Evolutionary conservation across 2,888 invertebrate species (phyloP).

Genomic region (Cataglyphis livida): DNA sequence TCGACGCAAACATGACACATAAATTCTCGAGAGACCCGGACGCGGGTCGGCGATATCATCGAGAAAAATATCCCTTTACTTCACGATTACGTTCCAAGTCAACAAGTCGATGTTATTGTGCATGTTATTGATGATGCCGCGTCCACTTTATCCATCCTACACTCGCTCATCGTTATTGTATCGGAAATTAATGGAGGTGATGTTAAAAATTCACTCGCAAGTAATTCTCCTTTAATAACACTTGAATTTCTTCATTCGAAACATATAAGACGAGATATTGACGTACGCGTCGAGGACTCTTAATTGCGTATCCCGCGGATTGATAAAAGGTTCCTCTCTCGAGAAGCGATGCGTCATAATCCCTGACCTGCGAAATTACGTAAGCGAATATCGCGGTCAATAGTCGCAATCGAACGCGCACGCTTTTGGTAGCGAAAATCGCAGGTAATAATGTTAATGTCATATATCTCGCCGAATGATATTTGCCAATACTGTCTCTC

Average conservation of each 20-base stretch:
- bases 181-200: not conserved
- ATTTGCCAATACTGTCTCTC: constrained; percentile 26
- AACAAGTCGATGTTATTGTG: constrained; percentile 16
- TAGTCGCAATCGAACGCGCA: constrained; percentile 27
- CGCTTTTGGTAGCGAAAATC: constrained; percentile 13
- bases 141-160: not conserved
- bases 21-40: constrained; percentile 21
- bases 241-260: not conserved
- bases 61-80: not conserved
- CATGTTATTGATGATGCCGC: not conserved
- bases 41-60: not conserved
- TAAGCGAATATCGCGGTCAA: constrained; percentile 32
- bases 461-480: constrained; percentile 5
- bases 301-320: not conserved
- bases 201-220: not conserved
- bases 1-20: constrained; percentile 42
- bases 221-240: constrained; percentile 9
- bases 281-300: not conserved
- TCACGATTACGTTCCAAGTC: constrained; percentile 13
- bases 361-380: constrained; percentile 26
- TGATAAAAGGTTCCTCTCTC: not conserved
- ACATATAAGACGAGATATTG: not conserved
- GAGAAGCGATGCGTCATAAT: constrained; percentile 10
- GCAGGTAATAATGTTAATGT: constrained; percentile 48
- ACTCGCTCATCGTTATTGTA: not conserved